Percentiles rank a stretch among this genome's conserved stretches.
These are phyloP conservation scores for Drosophila simulans DNA, from an alignment of 1,140 invertebrate genomes.

Conservation along the genomic window DNA sequence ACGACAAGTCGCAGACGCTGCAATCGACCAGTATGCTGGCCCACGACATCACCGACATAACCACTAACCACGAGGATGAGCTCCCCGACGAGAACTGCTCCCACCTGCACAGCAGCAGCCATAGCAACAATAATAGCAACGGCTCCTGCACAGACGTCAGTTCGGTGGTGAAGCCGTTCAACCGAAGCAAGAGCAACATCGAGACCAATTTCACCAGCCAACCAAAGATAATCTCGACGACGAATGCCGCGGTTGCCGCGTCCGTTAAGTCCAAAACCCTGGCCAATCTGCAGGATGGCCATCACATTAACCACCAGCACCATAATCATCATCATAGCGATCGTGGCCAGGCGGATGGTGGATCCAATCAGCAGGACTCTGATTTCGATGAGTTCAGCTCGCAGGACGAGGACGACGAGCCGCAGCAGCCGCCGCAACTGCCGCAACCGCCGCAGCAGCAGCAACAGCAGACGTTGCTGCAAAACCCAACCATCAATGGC, in stretches of 20 bases:
- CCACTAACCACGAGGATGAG: conserved; percentile 52
- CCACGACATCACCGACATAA: conserved; percentile 76
- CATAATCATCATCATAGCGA: conserved; percentile 85
- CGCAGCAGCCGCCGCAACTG: conserved; percentile 41
- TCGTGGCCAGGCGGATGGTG: conserved; percentile 92
- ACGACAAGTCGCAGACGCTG: conserved; percentile 84
- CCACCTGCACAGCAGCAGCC: conserved; percentile 47
- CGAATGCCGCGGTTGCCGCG: conserved; percentile 42
- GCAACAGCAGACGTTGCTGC: not conserved
- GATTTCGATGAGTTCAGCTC: conserved; percentile 93
- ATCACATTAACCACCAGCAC: not conserved
- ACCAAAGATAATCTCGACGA: conserved; percentile 77
- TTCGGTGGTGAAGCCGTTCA: conserved; percentile 62
- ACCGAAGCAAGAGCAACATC: conserved; percentile 82
- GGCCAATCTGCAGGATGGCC: conserved; percentile 27
- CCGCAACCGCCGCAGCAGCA: conserved; percentile 22
- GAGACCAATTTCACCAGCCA: conserved; percentile 77
- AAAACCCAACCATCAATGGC: conserved; percentile 4
- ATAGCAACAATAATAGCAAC: conserved; percentile 51
- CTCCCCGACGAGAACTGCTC: conserved; percentile 43
- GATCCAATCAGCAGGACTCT: conserved; percentile 92
- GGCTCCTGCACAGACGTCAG: conserved; percentile 70
- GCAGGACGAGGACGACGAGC: conserved; percentile 87
- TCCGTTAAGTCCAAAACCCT: conserved; percentile 59
- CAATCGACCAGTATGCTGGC: conserved; percentile 56